Evolutionary conservation across 2,888 invertebrate genomes (phyloP).

Genomic region (Scaptomyza parva): DNA sequence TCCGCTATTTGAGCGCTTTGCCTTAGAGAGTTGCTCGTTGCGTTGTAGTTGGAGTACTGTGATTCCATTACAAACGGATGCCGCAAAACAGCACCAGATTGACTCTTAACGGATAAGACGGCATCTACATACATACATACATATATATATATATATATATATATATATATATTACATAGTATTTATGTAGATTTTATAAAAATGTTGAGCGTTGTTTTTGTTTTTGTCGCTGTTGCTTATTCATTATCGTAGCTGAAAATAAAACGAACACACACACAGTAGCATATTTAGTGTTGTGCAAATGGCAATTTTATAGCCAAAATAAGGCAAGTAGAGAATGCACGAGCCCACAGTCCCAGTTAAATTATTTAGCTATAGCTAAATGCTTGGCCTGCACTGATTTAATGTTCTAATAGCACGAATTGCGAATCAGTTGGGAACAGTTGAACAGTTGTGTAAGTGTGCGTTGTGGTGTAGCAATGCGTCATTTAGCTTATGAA

Average conservation of each 20-base stretch:
- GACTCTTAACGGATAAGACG: conserved; percentile 67
- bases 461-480: conserved; percentile 10
- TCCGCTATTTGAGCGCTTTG: conserved; percentile 29
- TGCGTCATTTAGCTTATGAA: conserved; percentile 30
- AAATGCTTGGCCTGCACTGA: conserved; percentile 10
- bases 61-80: conserved; percentile 52
- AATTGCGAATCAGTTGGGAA: conserved; percentile 35
- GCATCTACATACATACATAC: conserved; percentile 36
- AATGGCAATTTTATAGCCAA: conserved; percentile 31
- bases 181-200: conserved; percentile 48
- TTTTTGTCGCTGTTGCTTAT: conserved; percentile 47
- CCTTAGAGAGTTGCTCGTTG: conserved; percentile 31
- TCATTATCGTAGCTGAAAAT: conserved; percentile 65
- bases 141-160: not conserved
- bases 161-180: conserved; percentile 21
- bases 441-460: conserved; percentile 14
- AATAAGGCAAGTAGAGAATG: not conserved
- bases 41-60: conserved; percentile 58
- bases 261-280: conserved; percentile 37
- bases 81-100: conserved; percentile 37
- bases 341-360: not conserved
- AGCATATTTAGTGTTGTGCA: conserved; percentile 19
- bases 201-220: conserved; percentile 44
- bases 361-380: not conserved
- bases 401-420: conserved; percentile 6